Base-by-base conservation (phyloP, 2,888 invertebrate genomes). In the Aphodius sticticus region DNA sequence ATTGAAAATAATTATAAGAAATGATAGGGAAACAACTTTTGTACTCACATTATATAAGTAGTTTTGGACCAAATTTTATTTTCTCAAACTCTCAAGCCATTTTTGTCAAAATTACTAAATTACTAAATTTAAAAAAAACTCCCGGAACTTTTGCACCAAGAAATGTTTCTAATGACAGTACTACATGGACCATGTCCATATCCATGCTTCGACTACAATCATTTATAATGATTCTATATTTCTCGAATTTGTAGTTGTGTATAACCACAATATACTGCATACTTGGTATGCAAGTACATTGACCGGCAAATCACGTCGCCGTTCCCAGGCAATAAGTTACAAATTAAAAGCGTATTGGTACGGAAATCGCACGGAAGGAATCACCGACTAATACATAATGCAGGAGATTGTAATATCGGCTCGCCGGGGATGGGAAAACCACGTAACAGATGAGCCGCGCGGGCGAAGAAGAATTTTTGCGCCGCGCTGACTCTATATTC, bases 271-370 rank as follows among this genome's bases (percentile, higher is more conserved):
- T 9, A 12, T 9, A 7, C 53, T 53, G 53, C 7, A 53, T 53
- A 53, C 7, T 53, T 53, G 6, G 2, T 53, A 53, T 53, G 53
- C 53, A 53, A 53, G 53, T 9, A 53, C 53, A 53, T 53, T 1
- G 53, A 9, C 53, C 12, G 7, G 7, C 9, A 53, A 53, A 53
- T 53, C 53, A 53, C 53, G 53, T 53, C 53, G 12, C 53, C 53
- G 53, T 53, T 53, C 53, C 53, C 53, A 12, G 53, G 53, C 53
- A 53, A 53, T 53, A 53, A 53, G 53, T 53, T 53, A 53, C 53
- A 53, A 53, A 53, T 53, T 53, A 53, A 53, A 53, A 53, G 53
- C 53, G 53, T 53, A 53, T 53, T 53, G 53, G 53, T 53, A 53
- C 9, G 53, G 53, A 53, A 53, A 53, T 53, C 9, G 53, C 53